Conservation (phyloP, 2,888 invertebrate genomes). For the Tetragnatha montana region DNA sequence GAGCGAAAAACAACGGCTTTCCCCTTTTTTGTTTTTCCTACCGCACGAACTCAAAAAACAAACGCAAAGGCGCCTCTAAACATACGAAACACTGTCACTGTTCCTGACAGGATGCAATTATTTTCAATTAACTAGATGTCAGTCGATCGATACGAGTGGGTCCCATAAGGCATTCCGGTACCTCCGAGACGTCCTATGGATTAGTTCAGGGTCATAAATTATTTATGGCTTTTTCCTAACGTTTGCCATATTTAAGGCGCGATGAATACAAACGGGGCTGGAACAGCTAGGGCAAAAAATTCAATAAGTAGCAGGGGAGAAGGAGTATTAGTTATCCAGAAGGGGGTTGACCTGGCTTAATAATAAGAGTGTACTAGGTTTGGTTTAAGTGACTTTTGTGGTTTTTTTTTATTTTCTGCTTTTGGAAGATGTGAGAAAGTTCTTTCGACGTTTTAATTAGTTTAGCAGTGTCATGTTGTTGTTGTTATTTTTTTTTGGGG, state of each 20-base stretch:
- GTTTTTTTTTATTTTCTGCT: background rate
- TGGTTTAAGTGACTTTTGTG: background rate
- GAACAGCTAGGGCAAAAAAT: background rate
- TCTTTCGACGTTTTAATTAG: background rate
- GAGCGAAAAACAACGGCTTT: background rate
- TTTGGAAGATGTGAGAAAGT: background rate
- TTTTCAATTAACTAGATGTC: slow-evolving; percentile 18
- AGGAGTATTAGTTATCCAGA: background rate
- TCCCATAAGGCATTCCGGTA: background rate
- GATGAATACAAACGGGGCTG: background rate
- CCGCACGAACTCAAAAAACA: background rate
- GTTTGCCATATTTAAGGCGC: background rate
- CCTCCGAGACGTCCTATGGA: background rate
- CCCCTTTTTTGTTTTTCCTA: background rate
- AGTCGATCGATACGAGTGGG: background rate
- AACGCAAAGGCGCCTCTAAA: background rate
- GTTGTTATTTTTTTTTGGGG: background rate
- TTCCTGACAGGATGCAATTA: background rate
- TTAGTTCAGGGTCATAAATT: slow-evolving; percentile 9
- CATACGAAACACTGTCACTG: background rate
- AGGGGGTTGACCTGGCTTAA: background rate
- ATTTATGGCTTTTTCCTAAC: slow-evolving; percentile 12
- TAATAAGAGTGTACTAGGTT: background rate
- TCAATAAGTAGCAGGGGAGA: background rate
- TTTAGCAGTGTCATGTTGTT: background rate